A percentile compares a stretch with the other conserved stretches of the same genome.
Conservation (phyloP, 1,140 invertebrate genomes). For the Drosophila tsacasi region DNA sequence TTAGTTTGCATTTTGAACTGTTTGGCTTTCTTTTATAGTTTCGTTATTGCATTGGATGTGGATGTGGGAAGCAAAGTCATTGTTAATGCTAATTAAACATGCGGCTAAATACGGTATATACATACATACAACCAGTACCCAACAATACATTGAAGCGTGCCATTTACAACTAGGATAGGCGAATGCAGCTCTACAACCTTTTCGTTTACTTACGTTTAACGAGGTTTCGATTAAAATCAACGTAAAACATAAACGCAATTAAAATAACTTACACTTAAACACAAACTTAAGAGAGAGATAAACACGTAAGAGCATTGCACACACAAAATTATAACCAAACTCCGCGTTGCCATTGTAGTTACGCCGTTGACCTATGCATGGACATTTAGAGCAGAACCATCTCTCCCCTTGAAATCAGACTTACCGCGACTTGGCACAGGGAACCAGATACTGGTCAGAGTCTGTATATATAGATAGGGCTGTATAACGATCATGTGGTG, state of each 20-base stretch:
- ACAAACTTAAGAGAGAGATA: constrained; percentile 40
- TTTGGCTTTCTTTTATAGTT: constrained; percentile 44
- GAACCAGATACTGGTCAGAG: constrained; percentile 38
- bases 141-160: constrained; percentile 38
- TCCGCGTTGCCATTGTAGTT: constrained; percentile 45
- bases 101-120: constrained; percentile 54
- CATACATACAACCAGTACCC: constrained; percentile 19
- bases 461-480: constrained; percentile 22
- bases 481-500: constrained; percentile 48
- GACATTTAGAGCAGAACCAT: constrained; percentile 20
- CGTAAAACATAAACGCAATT: constrained; percentile 45
- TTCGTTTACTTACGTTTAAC: constrained; percentile 73
- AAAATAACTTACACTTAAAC: constrained; percentile 57
- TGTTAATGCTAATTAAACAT: constrained; percentile 57
- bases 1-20: constrained; percentile 44
- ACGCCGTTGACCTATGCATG: constrained; percentile 15
- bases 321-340: constrained; percentile 44
- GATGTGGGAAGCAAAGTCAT: constrained; percentile 66
- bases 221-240: constrained; percentile 47
- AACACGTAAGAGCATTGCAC: constrained; percentile 44
- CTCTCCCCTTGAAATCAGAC: constrained; percentile 55
- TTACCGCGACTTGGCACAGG: constrained; percentile 68
- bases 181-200: constrained; percentile 51
- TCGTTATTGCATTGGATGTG: constrained; percentile 48
- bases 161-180: constrained; percentile 46